Evolutionary conservation across 2,113 vertebrate species (phyloP).

Genomic region (Manacus vitellinus): DNA sequence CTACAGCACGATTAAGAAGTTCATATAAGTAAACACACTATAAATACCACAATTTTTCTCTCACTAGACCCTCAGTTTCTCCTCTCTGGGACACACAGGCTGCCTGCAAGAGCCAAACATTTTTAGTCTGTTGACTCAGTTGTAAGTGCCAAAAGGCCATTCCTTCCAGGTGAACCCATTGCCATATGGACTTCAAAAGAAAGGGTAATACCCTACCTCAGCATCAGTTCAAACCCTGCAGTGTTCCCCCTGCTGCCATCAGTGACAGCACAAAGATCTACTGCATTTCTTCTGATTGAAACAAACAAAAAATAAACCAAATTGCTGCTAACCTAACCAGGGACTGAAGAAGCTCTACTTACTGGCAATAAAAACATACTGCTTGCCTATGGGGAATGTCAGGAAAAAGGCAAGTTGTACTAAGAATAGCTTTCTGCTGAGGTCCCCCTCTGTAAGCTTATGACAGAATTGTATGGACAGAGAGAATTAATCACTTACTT

Average conservation of each 20-base stretch:
- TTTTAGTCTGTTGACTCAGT: neutral
- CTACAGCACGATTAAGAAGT: neutral
- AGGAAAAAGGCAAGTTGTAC: neutral
- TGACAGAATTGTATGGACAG: neutral
- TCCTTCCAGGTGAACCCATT: neutral
- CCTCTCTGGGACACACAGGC: neutral
- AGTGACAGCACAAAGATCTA: neutral
- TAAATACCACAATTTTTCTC: neutral
- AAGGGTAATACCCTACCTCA: neutral
- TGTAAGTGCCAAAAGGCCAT: neutral
- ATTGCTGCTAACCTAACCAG: neutral
- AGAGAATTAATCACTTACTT: neutral
- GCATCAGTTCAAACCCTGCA: neutral
- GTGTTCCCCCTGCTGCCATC: neutral
- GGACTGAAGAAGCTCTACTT: neutral
- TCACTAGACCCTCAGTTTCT: neutral
- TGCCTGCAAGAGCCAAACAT: neutral
- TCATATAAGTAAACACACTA: neutral
- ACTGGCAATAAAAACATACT: neutral
- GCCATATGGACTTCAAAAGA: neutral
- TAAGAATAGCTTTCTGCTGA: neutral
- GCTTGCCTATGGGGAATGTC: no score
- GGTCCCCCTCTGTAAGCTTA: neutral
- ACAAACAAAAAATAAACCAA: neutral
- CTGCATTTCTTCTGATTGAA: neutral